Conservation (phyloP, 2,113 vertebrate genomes). For the Erythrolamprus reginae region DNA sequence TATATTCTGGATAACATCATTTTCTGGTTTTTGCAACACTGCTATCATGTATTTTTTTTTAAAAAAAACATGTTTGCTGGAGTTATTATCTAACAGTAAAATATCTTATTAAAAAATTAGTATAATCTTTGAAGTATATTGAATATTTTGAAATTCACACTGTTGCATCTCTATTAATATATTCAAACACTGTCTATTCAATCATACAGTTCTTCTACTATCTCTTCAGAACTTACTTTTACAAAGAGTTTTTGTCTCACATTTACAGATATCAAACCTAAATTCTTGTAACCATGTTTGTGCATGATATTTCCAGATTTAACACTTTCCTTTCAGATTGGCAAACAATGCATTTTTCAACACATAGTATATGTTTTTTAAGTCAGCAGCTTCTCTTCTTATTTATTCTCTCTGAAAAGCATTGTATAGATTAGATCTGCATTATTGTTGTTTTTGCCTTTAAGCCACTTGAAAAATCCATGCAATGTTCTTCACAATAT, state of each 20-base stretch:
- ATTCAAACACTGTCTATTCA: not conserved
- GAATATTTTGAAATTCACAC: not conserved
- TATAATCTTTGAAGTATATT: not conserved
- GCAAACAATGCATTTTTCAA: not conserved
- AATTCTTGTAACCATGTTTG: not conserved
- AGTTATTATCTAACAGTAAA: not conserved
- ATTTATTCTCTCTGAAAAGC: not conserved
- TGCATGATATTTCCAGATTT: not conserved
- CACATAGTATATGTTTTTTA: not conserved
- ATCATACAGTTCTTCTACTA: not conserved
- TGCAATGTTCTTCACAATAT: not conserved
- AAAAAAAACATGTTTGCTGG: not conserved
- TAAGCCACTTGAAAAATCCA: not conserved
- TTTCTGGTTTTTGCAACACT: not conserved
- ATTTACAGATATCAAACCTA: not conserved
- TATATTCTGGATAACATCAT: not conserved
- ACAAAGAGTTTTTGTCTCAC: not conserved
- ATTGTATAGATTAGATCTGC: not conserved
- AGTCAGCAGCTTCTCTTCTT: not conserved
- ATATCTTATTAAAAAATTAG: not conserved
- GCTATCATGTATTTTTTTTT: not conserved
- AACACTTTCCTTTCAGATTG: not conserved
- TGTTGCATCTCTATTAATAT: not conserved
- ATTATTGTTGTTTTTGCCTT: not conserved
- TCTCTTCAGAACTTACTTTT: not conserved